Evolutionary conservation across 2,113 vertebrate genomes (phyloP).

Genomic region (Oncorhynchus kisutch): DNA sequence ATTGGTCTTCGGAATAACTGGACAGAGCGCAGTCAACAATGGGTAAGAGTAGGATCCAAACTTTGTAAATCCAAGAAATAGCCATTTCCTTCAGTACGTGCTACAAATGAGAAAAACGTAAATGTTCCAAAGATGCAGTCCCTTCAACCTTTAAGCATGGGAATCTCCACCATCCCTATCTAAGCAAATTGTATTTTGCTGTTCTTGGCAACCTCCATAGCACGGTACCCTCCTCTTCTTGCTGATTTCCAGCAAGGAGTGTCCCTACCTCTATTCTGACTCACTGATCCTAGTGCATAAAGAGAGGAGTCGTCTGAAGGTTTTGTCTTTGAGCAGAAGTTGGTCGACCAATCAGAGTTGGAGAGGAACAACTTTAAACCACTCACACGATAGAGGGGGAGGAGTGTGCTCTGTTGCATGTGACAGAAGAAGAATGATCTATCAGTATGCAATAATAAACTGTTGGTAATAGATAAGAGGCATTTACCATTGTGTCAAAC

Average conservation of each 20-base stretch:
- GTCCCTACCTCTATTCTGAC: not conserved
- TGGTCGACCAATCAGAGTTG: conserved; percentile 64
- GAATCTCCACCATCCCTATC: conserved; percentile 14
- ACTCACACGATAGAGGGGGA: conserved; percentile 55
- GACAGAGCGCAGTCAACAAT: conserved; percentile 55
- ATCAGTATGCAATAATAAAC: conserved; percentile 36
- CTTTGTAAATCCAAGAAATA: conserved; percentile 56
- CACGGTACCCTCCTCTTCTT: conserved; percentile 29
- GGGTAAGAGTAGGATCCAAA: conserved; percentile 69
- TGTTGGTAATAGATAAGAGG: conserved; percentile 1
- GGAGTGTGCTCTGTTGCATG: conserved; percentile 19
- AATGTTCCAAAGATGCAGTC: conserved; percentile 23
- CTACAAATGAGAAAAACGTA: not conserved
- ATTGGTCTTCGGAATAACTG: conserved; percentile 78
- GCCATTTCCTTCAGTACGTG: conserved; percentile 48
- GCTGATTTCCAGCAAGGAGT: conserved; percentile 4
- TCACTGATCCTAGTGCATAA: conserved; percentile 5
- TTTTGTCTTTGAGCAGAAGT: conserved; percentile 55
- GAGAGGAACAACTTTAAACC: conserved; percentile 73
- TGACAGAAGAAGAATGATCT: conserved; percentile 6
- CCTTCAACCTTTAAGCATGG: conserved; percentile 2
- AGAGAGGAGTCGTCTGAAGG: conserved; percentile 31
- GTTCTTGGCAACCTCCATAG: conserved; percentile 47
- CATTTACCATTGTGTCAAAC: conserved; percentile 41
- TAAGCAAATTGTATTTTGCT: conserved; percentile 19